Evolutionary conservation across 2,888 invertebrate genomes (phyloP).

Genomic region (Frankliniella intonsa): DNA sequence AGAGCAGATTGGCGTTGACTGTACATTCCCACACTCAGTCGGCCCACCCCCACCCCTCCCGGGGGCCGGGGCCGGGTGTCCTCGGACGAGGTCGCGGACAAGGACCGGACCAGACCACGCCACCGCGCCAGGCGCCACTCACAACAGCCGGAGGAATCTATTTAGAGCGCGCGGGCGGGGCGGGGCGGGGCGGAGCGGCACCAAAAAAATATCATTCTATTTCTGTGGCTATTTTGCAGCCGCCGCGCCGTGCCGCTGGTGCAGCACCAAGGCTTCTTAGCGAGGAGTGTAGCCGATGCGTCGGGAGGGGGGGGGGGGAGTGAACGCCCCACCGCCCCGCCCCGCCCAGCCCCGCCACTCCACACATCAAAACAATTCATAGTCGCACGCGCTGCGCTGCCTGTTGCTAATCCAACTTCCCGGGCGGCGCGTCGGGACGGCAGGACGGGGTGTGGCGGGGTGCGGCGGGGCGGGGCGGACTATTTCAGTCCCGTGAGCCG

Average conservation of each 20-base stretch:
- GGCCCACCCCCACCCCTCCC: no score
- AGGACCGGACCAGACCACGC: no score
- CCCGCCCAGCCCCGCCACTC: neutral
- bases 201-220: neutral
- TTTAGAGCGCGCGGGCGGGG: neutral
- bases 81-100: no score
- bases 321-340: no score
- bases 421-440: neutral
- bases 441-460: neutral
- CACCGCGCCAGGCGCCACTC: neutral
- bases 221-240: neutral
- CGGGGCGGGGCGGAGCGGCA: no score
- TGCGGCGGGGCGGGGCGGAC: neutral
- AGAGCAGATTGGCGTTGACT: no score
- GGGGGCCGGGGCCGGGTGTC: no score
- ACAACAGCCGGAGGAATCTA: neutral
- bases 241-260: neutral
- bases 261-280: neutral
- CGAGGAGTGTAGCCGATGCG: neutral
- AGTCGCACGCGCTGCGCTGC: neutral
- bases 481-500: neutral
- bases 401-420: no score
- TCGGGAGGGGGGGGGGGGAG: no score
- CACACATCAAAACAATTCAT: constrained; percentile 12
- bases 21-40: no score